Conservation (phyloP, 2,888 invertebrate genomes). For the Dioctria linearis region DNA sequence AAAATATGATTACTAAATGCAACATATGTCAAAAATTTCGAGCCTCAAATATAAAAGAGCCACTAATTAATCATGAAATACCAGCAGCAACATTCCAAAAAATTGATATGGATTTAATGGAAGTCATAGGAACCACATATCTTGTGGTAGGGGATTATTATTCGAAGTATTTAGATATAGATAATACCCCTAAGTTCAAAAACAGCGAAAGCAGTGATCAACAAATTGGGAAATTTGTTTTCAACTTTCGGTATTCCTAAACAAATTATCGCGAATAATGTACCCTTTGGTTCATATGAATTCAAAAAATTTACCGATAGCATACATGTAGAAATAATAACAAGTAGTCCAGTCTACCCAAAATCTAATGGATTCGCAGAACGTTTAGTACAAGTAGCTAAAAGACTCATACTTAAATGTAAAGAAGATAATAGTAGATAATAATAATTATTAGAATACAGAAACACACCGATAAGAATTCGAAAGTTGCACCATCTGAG, state of each 20-base stretch:
- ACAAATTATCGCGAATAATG: slow-evolving; percentile 59
- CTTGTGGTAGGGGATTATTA: slow-evolving; percentile 61
- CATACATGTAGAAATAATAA: slow-evolving; percentile 58
- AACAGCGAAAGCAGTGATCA: slow-evolving; percentile 2
- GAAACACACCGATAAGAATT: slow-evolving; percentile 5
- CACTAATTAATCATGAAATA: slow-evolving; percentile 27
- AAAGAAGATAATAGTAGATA: neutral
- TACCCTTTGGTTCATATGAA: slow-evolving; percentile 60
- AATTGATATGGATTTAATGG: slow-evolving; percentile 61
- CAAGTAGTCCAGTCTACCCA: slow-evolving; percentile 57
- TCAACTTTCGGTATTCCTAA: slow-evolving; percentile 58
- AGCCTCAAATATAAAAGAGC: slow-evolving; percentile 25
- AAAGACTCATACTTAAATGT: slow-evolving; percentile 14
- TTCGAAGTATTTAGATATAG: slow-evolving; percentile 59
- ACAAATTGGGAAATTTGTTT: slow-evolving; percentile 1
- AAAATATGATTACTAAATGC: slow-evolving; percentile 57
- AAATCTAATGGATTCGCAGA: slow-evolving; percentile 17
- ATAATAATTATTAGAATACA: too few species aligned
- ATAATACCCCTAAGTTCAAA: neutral
- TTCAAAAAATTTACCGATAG: slow-evolving; percentile 59
- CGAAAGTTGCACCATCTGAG: neutral
- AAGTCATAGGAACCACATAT: slow-evolving; percentile 38
- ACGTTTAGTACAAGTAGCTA: slow-evolving; percentile 29
- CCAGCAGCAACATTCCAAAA: slow-evolving; percentile 56
- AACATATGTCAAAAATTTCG: slow-evolving; percentile 49